Percentiles rank a stretch among this genome's conserved stretches.
These are phyloP conservation scores for Steinernema feltiae DNA, from an alignment of 1,140 invertebrate genomes.

Conservation along the genomic window DNA sequence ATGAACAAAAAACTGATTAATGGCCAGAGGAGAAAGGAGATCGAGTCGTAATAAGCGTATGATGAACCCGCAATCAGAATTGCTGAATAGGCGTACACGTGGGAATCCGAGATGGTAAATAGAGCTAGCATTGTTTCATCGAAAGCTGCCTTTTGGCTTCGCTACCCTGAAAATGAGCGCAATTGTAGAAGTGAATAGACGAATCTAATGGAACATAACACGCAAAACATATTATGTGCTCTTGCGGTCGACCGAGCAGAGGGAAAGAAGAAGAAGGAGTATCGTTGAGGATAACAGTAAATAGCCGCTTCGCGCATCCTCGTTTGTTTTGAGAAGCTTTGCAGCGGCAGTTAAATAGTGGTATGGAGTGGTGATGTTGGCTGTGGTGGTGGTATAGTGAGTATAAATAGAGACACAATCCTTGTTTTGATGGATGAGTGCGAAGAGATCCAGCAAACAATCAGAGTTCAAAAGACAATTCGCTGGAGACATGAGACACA, in stretches of 20 bases:
- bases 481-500: neutral
- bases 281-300: too few species aligned
- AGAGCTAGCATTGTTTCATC: neutral
- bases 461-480: neutral
- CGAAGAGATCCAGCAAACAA: neutral
- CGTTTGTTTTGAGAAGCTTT: too few species aligned
- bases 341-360: too few species aligned
- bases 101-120: neutral
- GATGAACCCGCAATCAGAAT: conserved; percentile 1
- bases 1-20: conserved; percentile 1
- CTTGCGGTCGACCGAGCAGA: too few species aligned
- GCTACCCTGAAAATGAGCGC: neutral
- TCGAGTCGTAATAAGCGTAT: conserved; percentile 9
- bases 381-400: too few species aligned
- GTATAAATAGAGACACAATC: neutral
- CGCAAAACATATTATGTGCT: neutral
- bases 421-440: neutral
- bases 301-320: too few species aligned
- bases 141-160: neutral
- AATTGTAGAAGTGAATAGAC: neutral
- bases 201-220: neutral
- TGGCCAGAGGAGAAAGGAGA: neutral
- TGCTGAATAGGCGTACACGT: neutral
- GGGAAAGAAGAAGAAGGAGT: too few species aligned
- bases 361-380: too few species aligned